These are phyloP conservation scores for Alloscopus bannaensis DNA, from an alignment of 2,888 invertebrate species.

Conservation along the genomic window DNA sequence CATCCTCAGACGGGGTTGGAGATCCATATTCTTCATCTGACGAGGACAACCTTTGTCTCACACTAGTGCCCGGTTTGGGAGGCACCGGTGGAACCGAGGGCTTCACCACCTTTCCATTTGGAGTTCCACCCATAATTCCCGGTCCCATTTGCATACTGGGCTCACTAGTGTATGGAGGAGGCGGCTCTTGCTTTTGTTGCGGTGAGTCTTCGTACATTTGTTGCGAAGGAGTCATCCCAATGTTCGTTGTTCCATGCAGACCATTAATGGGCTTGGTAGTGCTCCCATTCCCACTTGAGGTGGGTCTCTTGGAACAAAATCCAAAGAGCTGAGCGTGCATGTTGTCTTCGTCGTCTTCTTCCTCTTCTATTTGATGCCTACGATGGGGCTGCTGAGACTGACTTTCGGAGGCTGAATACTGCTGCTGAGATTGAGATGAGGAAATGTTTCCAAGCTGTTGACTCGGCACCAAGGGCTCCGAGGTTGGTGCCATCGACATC, in stretches of 20 bases:
- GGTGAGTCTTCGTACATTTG: conserved; percentile 41
- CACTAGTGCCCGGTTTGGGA: conserved; percentile 69
- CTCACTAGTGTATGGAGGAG: conserved; percentile 43
- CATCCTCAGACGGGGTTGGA: conserved; percentile 48
- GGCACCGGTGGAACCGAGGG: conserved; percentile 60
- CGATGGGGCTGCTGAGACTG: conserved; percentile 29
- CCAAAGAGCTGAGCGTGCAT: conserved; percentile 38
- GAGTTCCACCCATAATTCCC: conserved; percentile 2
- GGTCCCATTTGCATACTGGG: conserved; percentile 20
- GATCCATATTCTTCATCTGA: conserved; percentile 63
- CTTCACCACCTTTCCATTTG: conserved; percentile 64
- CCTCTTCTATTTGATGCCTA: conserved; percentile 21
- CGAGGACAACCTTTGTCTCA: conserved; percentile 60
- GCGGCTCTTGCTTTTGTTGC: conserved; percentile 34
- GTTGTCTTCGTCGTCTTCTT: conserved; percentile 21
- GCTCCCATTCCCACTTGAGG: conserved; percentile 49
- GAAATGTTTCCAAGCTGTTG: conserved; percentile 36
- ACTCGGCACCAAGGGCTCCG: conserved; percentile 18
- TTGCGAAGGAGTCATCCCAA: conserved; percentile 6
- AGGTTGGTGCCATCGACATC: conserved; percentile 43
- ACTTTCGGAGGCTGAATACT: conserved; percentile 44
- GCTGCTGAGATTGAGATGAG: conserved; percentile 39
- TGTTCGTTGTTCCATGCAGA: conserved; percentile 29
- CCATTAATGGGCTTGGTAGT: conserved; percentile 46
- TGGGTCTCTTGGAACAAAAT: conserved; percentile 48